Evolutionary conservation across 2,888 invertebrate species (phyloP).

Genomic region (Dione vanillae): DNA sequence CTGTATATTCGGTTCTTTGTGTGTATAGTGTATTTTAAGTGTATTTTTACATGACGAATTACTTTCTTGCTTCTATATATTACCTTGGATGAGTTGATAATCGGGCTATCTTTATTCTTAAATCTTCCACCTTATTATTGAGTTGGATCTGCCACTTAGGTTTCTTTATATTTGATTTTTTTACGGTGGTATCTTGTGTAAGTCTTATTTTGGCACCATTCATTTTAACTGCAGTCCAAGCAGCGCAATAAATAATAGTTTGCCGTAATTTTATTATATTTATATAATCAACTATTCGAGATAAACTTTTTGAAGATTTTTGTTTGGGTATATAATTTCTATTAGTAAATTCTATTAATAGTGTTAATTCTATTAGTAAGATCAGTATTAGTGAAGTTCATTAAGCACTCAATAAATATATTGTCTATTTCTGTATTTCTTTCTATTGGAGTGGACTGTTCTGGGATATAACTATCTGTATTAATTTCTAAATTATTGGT

Average conservation of each 20-base stretch:
- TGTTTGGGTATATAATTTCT: slow-evolving; percentile 8
- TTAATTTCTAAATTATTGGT: background rate
- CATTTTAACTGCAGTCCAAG: slow-evolving; percentile 19
- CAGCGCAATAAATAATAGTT: slow-evolving; percentile 25
- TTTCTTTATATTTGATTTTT: background rate
- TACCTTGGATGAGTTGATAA: background rate
- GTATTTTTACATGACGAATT: background rate
- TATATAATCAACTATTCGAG: background rate
- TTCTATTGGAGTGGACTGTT: slow-evolving; percentile 9
- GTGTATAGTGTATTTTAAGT: too few relatives aligned
- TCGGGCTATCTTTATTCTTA: slow-evolving; percentile 11
- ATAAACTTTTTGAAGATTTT: background rate
- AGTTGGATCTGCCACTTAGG: slow-evolving; percentile 34
- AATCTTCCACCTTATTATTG: background rate
- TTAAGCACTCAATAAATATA: background rate
- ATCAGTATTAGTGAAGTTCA: background rate
- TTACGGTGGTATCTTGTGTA: too few relatives aligned
- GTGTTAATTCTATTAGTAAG: background rate
- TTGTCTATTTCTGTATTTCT: background rate
- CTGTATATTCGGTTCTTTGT: too few relatives aligned
- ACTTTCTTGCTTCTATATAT: slow-evolving; percentile 8
- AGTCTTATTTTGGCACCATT: slow-evolving; percentile 28
- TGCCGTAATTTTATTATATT: slow-evolving; percentile 4
- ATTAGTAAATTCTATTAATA: too few relatives aligned
- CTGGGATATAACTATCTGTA: background rate